phyloP scores from a whole-genome alignment of 2,113 vertebrate species.

The Pituophis catenifer region DNA sequence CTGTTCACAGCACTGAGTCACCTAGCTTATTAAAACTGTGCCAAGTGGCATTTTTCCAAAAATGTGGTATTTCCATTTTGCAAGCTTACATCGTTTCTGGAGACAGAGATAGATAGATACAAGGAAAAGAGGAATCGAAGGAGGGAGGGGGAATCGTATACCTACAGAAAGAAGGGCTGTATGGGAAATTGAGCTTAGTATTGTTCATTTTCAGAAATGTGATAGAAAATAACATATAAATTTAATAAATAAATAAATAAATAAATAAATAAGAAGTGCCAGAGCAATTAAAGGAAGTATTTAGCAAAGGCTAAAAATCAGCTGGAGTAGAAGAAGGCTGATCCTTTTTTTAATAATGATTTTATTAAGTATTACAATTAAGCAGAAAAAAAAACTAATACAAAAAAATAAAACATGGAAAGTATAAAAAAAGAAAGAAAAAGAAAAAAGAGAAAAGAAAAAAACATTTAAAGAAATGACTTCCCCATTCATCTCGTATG shows the following conservation, averaged over 20 bases:
- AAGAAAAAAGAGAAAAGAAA: not conserved
- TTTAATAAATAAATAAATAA: no score
- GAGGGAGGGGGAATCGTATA: constrained; percentile 27
- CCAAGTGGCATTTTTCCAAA: constrained; percentile 66
- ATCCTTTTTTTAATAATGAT: not conserved
- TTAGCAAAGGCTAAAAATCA: not conserved
- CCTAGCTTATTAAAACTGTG: constrained; percentile 51
- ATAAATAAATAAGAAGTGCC: not conserved
- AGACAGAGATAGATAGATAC: constrained; percentile 65
- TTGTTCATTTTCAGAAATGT: constrained; percentile 24
- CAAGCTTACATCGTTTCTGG: constrained; percentile 62
- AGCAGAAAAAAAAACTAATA: not conserved
- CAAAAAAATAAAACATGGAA: not conserved
- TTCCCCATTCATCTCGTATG: not conserved
- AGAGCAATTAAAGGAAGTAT: not conserved
- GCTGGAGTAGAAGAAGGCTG: not conserved
- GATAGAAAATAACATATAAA: constrained; percentile 1
- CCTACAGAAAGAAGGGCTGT: constrained; percentile 37
- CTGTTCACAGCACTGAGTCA: constrained; percentile 47
- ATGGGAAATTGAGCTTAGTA: constrained; percentile 34
- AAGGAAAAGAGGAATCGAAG: not conserved
- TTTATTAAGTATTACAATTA: not conserved
- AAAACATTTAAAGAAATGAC: not conserved
- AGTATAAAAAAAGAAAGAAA: not conserved
- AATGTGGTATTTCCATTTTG: constrained; percentile 55